Conservation (phyloP, 2,113 vertebrate species). For the Oryzias javanicus region DNA sequence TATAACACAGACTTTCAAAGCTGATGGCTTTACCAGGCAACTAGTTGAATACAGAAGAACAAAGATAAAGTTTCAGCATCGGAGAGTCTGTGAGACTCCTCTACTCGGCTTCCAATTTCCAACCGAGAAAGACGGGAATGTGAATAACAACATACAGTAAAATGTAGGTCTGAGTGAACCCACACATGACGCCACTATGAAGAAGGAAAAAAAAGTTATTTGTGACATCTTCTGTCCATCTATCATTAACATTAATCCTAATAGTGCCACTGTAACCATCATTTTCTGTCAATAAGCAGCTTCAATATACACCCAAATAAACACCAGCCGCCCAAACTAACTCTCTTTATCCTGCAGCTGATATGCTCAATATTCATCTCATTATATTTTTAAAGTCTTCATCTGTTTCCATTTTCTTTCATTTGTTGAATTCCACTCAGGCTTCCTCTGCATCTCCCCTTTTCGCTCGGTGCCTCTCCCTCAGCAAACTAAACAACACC, state of each 20-base stretch:
- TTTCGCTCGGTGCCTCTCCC: constrained; percentile 22
- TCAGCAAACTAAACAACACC: constrained; percentile 49
- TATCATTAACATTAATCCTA: constrained; percentile 51
- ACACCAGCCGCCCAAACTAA: constrained; percentile 24
- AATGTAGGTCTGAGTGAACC: constrained; percentile 22
- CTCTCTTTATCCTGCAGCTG: constrained; percentile 45
- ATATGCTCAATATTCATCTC: constrained; percentile 70
- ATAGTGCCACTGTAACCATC: constrained; percentile 41
- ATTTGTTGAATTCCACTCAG: constrained; percentile 65
- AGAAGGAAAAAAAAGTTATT: constrained; percentile 9
- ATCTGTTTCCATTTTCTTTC: constrained; percentile 74
- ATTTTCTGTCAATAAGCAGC: constrained; percentile 57
- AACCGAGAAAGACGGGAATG: constrained; percentile 1
- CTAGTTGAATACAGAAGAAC: background rate
- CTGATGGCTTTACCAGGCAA: no score
- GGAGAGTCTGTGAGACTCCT: background rate
- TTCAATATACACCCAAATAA: constrained; percentile 39
- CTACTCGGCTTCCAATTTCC: background rate
- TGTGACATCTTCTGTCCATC: constrained; percentile 36
- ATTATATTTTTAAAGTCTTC: constrained; percentile 70
- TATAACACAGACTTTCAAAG: no score
- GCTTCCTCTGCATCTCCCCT: constrained; percentile 51
- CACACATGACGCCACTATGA: constrained; percentile 22
- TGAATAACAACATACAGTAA: constrained; percentile 9
- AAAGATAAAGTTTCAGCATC: background rate